phyloP scores from a whole-genome alignment of 2,797 vertebrate genomes.

The Cephalopachus bancanus region DNA sequence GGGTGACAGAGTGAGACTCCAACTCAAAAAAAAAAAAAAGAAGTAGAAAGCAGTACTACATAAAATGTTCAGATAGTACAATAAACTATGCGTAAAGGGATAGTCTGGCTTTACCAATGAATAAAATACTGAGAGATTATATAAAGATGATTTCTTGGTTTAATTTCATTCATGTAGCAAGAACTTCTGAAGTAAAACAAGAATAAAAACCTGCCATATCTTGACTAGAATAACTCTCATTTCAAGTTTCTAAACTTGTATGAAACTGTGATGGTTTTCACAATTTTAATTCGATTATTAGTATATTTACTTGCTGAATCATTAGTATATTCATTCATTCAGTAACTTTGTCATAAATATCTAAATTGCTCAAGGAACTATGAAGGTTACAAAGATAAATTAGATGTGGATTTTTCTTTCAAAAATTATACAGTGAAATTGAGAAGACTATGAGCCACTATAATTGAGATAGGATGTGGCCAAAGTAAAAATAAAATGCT shows the following conservation, averaged over 20 bases:
- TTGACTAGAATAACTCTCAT: background rate
- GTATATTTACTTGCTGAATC: background rate
- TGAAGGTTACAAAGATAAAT: background rate
- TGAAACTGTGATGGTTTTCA: background rate
- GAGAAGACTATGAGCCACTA: background rate
- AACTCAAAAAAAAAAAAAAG: no score
- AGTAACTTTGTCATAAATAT: constrained; percentile 28
- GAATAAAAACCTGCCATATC: background rate
- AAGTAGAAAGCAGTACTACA: no score
- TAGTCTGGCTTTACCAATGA: background rate
- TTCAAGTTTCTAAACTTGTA: background rate
- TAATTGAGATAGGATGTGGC: background rate
- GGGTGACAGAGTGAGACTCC: no score
- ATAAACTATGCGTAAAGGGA: background rate
- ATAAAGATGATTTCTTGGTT: constrained; percentile 16
- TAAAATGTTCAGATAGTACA: background rate
- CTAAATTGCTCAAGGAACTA: background rate
- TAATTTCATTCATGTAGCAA: background rate
- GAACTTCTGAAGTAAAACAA: constrained; percentile 1
- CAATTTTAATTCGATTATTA: background rate
- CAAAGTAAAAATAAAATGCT: constrained; percentile 23
- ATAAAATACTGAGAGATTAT: background rate
- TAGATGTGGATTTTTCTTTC: background rate
- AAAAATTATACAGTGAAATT: background rate
- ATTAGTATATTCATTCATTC: background rate